phyloP scores from a whole-genome alignment of 2,888 invertebrate species.

The Doris montereyensis region DNA sequence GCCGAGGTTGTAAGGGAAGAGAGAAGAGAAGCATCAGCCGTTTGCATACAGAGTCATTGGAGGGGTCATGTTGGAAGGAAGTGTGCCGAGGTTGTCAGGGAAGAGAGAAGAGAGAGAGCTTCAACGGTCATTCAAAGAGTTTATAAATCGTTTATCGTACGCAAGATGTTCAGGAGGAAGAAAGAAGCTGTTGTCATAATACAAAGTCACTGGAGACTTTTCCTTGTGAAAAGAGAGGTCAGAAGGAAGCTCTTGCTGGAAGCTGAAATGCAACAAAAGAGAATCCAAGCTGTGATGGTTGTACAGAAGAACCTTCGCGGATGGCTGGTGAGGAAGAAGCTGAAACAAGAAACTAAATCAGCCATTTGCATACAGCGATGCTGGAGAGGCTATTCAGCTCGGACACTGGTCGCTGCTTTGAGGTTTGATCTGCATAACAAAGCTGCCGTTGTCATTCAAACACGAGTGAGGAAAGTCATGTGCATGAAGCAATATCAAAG shows the following conservation, averaged over 20 bases:
- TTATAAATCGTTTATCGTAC: not conserved
- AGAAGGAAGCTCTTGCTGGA: too few relatives aligned
- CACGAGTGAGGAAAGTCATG: slow-evolving; percentile 40
- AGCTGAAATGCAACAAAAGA: too few relatives aligned
- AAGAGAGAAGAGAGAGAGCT: too few relatives aligned
- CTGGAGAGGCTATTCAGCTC: not conserved
- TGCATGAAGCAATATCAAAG: slow-evolving; percentile 20
- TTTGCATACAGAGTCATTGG: too few relatives aligned
- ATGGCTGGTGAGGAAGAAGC: not conserved
- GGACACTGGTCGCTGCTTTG: not conserved
- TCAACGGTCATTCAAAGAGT: slow-evolving; percentile 35
- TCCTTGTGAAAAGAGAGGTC: too few relatives aligned
- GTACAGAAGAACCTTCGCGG: not conserved
- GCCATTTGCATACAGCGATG: not conserved
- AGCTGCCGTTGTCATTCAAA: slow-evolving; percentile 53
- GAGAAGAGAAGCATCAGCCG: too few relatives aligned
- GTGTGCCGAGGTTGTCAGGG: too few relatives aligned
- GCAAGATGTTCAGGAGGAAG: not conserved
- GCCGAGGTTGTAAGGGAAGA: not conserved
- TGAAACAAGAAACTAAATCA: not conserved
- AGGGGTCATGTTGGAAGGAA: too few relatives aligned
- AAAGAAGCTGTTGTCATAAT: too few relatives aligned
- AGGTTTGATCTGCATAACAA: slow-evolving; percentile 1
- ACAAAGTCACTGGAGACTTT: too few relatives aligned
- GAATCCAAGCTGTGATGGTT: not conserved